phyloP scores from a whole-genome alignment of 2,113 vertebrate species.

The Pipra filicauda region DNA sequence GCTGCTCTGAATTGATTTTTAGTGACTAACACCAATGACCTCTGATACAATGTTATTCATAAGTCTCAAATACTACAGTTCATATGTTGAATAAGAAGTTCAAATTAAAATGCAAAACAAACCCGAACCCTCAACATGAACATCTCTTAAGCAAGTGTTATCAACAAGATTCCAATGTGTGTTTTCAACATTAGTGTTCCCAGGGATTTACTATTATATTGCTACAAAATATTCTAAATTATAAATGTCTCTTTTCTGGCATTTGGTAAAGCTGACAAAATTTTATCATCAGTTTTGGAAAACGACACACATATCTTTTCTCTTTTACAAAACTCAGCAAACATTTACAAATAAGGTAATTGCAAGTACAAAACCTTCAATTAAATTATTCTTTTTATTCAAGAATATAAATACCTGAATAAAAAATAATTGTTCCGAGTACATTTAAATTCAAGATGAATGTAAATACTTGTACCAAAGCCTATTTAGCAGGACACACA shows the following conservation, averaged over 20 bases:
- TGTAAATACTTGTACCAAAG: background rate
- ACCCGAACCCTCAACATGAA: background rate
- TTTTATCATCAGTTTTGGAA: background rate
- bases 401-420: background rate
- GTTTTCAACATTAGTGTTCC: background rate
- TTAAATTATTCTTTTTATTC: background rate
- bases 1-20: background rate
- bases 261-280: background rate
- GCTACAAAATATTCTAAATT: background rate
- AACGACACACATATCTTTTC: background rate
- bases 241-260: background rate
- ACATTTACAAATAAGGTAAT: background rate
- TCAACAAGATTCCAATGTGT: accelerated
- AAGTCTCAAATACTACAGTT: background rate
- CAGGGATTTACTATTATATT: background rate
- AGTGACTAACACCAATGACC: background rate
- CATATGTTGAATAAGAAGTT: background rate
- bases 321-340: background rate
- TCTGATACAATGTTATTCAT: background rate
- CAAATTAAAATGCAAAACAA: background rate
- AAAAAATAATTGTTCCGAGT: background rate
- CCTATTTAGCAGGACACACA: background rate
- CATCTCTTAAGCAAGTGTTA: background rate
- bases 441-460: background rate
- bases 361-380: background rate